These are phyloP conservation scores for Phlogophora meticulosa DNA, from an alignment of 2,888 invertebrate genomes.

Conservation along the genomic window DNA sequence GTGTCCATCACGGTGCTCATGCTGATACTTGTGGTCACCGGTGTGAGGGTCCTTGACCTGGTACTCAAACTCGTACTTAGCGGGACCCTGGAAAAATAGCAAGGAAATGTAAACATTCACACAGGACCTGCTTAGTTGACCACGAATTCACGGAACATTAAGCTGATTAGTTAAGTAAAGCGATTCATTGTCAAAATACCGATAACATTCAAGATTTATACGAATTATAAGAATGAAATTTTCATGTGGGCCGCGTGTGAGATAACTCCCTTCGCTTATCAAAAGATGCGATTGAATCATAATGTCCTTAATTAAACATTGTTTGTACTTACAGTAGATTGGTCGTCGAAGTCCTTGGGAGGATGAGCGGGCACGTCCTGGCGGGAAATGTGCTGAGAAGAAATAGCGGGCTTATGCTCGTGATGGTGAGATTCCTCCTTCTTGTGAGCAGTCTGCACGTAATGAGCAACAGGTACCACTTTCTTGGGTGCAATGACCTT, in stretches of 20 bases:
- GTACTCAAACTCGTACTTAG: constrained; percentile 90
- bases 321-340: constrained; percentile 63
- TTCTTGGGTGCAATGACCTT: constrained; percentile 51
- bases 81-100: constrained; percentile 78
- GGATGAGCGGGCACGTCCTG: constrained; percentile 74
- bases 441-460: constrained; percentile 56
- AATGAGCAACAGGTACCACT: constrained; percentile 62
- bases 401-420: constrained; percentile 69
- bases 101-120: background rate
- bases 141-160: background rate
- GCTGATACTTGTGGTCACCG: constrained; percentile 91
- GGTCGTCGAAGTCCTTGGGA: constrained; percentile 71
- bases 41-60: constrained; percentile 90
- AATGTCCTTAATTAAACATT: background rate
- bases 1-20: constrained; percentile 90
- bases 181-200: background rate
- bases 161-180: background rate
- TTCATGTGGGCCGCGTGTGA: background rate
- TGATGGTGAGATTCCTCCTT: constrained; percentile 51
- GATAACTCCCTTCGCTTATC: background rate
- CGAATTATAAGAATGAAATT: background rate
- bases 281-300: background rate
- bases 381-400: constrained; percentile 81
- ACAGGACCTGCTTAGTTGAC: background rate
- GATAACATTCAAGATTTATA: too few species aligned